Conservation (phyloP, 2,113 vertebrate genomes). For the Ptilonorhynchus violaceus region DNA sequence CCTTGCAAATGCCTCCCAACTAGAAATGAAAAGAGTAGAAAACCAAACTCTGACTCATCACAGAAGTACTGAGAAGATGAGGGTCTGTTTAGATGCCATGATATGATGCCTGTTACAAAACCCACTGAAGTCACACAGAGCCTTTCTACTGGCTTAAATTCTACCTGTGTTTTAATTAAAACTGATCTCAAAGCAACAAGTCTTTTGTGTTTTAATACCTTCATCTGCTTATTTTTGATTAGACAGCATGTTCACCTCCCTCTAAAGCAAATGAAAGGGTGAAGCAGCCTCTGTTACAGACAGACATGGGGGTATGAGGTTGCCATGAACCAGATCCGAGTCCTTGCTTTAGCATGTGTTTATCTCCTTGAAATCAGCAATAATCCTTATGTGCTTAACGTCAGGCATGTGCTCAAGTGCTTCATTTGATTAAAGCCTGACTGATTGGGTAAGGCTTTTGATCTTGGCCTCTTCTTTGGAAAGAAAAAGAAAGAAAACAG, state of each 20-base stretch:
- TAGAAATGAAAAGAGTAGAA: neutral
- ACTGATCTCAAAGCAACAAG: neutral
- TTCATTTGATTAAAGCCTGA: constrained; percentile 32
- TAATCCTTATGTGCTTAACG: neutral
- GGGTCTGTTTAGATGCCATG: neutral
- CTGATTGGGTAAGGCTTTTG: constrained; percentile 23
- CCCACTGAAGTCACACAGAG: neutral
- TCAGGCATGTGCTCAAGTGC: constrained; percentile 17
- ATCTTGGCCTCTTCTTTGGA: neutral
- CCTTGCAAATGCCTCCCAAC: neutral
- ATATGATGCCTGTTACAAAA: fast-evolving
- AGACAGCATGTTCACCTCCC: neutral
- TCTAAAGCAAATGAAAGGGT: neutral
- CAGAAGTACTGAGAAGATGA: neutral
- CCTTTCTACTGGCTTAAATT: neutral
- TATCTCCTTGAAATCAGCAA: constrained; percentile 40
- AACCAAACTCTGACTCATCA: neutral
- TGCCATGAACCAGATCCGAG: neutral
- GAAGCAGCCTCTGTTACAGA: neutral
- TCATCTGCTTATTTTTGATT: neutral
- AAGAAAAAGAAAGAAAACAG: neutral
- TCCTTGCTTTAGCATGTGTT: neutral
- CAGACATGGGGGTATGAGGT: neutral
- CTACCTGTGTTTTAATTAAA: neutral
- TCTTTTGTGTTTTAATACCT: neutral